These are phyloP conservation scores for Amphiura filiformis DNA, from an alignment of 35 echinoderm and acorn worm species.

Conservation along the genomic window DNA sequence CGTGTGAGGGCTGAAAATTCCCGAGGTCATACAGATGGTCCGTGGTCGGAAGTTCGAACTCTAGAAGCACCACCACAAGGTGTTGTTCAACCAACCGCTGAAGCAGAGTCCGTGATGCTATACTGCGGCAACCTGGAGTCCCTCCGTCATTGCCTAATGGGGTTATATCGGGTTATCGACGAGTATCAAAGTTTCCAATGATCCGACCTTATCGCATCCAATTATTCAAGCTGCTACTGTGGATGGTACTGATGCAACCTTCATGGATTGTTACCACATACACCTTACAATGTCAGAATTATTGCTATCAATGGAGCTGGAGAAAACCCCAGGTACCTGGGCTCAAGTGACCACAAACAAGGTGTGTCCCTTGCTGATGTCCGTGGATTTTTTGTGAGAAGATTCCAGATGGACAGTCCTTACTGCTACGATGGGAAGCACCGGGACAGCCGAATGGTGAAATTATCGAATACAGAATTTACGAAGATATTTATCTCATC, in stretches of 20 bases:
- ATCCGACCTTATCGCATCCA: conserved; percentile 65
- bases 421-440: conserved; percentile 59
- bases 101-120: conserved; percentile 68
- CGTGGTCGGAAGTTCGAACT: conserved; percentile 69
- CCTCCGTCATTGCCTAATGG: conserved; percentile 74
- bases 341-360: conserved; percentile 65
- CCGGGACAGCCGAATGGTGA: conserved; percentile 79
- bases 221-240: conserved; percentile 70
- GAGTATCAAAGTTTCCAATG: conserved; percentile 78
- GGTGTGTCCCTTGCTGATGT: conserved; percentile 85
- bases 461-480: conserved; percentile 78
- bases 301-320: conserved; percentile 93
- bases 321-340: conserved; percentile 72
- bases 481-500: conserved; percentile 87
- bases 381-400: conserved; percentile 61
- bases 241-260: conserved; percentile 51
- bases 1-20: conserved; percentile 77
- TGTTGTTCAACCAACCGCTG: conserved; percentile 44
- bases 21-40: conserved; percentile 62
- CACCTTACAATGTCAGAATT: conserved; percentile 82
- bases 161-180: conserved; percentile 69
- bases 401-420: conserved; percentile 54
- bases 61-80: conserved; percentile 76
- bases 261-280: conserved; percentile 84
- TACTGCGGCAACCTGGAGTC: conserved; percentile 52